Evolutionary conservation across 30 jellyfish, hydroid and myxozoan genomes (phyloP), one percentile per base, ranked within the genome.

Genomic region (Hydra vulgaris): DNA sequence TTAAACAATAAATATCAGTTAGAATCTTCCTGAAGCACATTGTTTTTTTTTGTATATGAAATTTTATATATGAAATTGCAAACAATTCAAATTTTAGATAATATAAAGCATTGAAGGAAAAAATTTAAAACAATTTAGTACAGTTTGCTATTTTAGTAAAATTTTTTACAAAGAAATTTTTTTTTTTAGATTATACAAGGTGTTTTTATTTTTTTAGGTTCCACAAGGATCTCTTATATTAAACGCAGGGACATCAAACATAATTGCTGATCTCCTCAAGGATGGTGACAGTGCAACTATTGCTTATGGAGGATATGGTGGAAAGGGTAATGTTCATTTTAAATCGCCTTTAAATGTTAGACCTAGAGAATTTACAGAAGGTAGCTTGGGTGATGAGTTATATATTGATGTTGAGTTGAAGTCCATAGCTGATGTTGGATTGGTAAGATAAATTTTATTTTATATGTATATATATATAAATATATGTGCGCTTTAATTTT

Each of bases 371-470:
- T 79, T 85, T 26, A 94, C 99, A 15, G 88, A 86, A 15, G 99
- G 99, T 8, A 85, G 70, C 16, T 25, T 27, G 15, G 99, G 99
- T 22, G 96, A 87, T 66, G 84, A 76, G 22, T 26, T 25, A 18
- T 53, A 27, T 1, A 27, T 87, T 18, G 99, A 94, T 66, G 21
- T 94, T 18, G 99, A 88, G 71, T 80, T 94, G 88, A 94, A 88
- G 72, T 70, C 95, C 7, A 94, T 94, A 56, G 99, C 99, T 22
- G 99, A 94, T 85, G 95, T 94, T 69, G 99, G 99, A 17, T 69
- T 94, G 89, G 99, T 94, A 88, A 71, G 90, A 20, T 0, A n/a
- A 68, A 3, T 68, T 7, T 73, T 73, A 1, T 73, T 73, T 3
- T 68, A 1, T 68, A 1, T 3, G 75, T 68, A 40, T 40, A n/a